Percentiles rank a stretch among this genome's conserved stretches.
Evolutionary conservation across 2,888 invertebrate species (phyloP).

Genomic region (Antheraea yamamai): DNA sequence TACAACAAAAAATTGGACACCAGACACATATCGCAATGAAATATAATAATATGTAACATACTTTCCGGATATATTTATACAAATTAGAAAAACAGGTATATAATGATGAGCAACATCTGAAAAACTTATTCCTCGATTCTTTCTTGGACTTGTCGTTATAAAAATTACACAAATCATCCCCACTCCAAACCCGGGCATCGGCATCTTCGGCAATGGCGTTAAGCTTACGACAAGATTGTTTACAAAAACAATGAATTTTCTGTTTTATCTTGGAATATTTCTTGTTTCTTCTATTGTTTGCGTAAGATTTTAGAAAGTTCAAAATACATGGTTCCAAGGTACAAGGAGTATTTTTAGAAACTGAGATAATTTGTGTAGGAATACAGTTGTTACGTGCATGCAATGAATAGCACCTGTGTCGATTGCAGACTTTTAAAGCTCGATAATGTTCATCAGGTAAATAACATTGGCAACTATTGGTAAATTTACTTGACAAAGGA

Average conservation of each 20-base stretch:
- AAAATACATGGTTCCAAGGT: neutral
- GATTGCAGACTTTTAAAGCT: neutral
- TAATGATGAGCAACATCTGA: constrained; percentile 34
- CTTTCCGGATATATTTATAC: constrained; percentile 31
- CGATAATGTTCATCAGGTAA: neutral
- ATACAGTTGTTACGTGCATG: neutral
- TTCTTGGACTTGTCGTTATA: constrained; percentile 32
- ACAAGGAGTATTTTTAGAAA: neutral
- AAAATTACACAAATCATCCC: constrained; percentile 26
- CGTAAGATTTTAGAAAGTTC: neutral
- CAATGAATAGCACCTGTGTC: neutral
- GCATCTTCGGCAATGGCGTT: constrained; percentile 22
- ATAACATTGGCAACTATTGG: neutral
- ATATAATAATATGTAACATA: constrained; percentile 33
- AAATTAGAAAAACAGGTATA: constrained; percentile 40
- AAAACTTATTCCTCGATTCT: constrained; percentile 29
- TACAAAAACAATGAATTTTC: constrained; percentile 2
- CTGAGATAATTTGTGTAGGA: constrained; percentile 4
- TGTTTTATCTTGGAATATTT: constrained; percentile 1
- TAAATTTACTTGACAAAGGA: neutral
- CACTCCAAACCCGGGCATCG: constrained; percentile 27
- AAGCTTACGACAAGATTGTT: constrained; percentile 16
- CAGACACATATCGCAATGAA: constrained; percentile 45
- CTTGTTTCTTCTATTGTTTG: constrained; percentile 1
- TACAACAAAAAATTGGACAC: constrained; percentile 46